Evolutionary conservation across 2,888 invertebrate species (phyloP).

Genomic region (Mimumesa dahlbomi): DNA sequence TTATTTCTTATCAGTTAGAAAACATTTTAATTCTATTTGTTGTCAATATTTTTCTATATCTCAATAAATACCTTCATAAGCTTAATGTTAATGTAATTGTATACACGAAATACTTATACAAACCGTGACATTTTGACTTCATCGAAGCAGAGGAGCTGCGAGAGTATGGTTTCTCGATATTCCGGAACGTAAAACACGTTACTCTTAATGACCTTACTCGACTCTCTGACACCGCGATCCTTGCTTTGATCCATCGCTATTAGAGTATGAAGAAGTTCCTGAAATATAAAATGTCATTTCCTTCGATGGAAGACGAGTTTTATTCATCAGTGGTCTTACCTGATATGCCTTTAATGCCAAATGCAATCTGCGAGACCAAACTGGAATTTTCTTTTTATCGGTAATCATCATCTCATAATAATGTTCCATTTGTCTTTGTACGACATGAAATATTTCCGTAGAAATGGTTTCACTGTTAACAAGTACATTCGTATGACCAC

Average conservation of each 20-base stretch:
- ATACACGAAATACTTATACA: conserved; percentile 66
- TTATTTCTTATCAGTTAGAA: conserved; percentile 5
- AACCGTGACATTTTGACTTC: conserved; percentile 93
- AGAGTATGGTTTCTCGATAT: conserved; percentile 94
- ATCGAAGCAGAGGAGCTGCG: conserved; percentile 90
- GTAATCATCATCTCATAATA: conserved; percentile 91
- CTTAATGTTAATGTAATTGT: neutral
- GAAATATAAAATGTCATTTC: conserved; percentile 65
- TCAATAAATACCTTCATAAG: too few species aligned
- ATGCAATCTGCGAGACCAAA: conserved; percentile 94
- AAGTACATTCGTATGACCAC: too few species aligned
- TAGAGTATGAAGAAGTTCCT: conserved; percentile 93
- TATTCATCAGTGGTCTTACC: conserved; percentile 66
- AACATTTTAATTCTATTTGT: neutral
- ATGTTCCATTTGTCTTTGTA: conserved; percentile 94
- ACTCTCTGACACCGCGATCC: conserved; percentile 87
- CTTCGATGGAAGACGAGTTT: neutral
- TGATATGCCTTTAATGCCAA: conserved; percentile 88
- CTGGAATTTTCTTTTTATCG: conserved; percentile 91
- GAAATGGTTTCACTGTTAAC: conserved; percentile 94
- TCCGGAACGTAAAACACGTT: conserved; percentile 96
- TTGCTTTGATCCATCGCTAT: conserved; percentile 89
- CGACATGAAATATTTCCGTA: conserved; percentile 94
- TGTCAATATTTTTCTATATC: too few species aligned
- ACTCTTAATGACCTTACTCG: conserved; percentile 93